These are phyloP conservation scores for Dryobates pubescens DNA, from an alignment of 2,797 vertebrate species.

Conservation along the genomic window DNA sequence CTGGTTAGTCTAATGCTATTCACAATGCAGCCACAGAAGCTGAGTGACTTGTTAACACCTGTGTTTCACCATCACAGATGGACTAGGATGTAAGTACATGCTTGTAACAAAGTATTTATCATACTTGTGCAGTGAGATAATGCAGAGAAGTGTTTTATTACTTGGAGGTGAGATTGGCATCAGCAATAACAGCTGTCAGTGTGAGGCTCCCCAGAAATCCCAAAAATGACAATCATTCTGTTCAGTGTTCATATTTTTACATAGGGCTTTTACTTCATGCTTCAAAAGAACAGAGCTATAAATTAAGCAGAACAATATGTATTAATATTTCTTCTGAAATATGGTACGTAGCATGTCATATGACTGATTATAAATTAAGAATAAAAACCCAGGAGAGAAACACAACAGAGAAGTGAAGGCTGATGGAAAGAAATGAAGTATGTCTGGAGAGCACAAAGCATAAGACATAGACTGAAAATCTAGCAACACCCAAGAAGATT, in stretches of 20 bases:
- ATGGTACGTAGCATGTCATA: background rate
- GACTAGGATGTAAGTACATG: slow-evolving; percentile 49
- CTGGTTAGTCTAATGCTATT: slow-evolving; percentile 43
- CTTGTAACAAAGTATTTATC: slow-evolving; percentile 60
- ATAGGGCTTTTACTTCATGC: slow-evolving; percentile 1
- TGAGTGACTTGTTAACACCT: slow-evolving; percentile 48
- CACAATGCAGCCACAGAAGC: slow-evolving; percentile 10
- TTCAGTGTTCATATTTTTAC: background rate
- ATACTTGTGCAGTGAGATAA: slow-evolving; percentile 71
- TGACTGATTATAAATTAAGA: background rate
- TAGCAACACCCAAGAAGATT: background rate
- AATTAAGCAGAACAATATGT: background rate
- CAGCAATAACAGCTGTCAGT: slow-evolving; percentile 62
- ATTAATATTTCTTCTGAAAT: background rate
- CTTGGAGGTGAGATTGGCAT: slow-evolving; percentile 34
- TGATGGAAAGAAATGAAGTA: background rate
- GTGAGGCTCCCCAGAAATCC: slow-evolving; percentile 49
- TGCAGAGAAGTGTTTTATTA: slow-evolving; percentile 57
- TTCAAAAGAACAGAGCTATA: background rate
- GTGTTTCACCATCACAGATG: slow-evolving; percentile 63
- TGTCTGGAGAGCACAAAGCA: background rate
- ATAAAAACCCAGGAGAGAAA: background rate
- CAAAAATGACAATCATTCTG: slow-evolving; percentile 51
- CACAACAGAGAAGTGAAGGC: background rate
- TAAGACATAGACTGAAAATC: background rate